Percentiles rank a stretch among this genome's conserved stretches.
Evolutionary conservation across 2,888 invertebrate genomes (phyloP).

Genomic region (Scaptomyza cyrtandrae): DNA sequence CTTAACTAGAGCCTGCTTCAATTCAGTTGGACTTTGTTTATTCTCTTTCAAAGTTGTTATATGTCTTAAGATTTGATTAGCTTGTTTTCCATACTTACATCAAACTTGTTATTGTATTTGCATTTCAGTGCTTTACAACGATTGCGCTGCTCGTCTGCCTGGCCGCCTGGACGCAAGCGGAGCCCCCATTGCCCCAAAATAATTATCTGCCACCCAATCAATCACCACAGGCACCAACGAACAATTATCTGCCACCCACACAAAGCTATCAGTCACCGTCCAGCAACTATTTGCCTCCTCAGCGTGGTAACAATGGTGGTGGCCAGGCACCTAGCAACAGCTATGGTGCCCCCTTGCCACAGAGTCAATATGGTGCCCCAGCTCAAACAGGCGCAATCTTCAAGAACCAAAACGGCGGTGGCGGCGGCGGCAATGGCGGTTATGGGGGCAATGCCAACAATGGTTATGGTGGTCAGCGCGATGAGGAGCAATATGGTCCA

Average conservation of each 20-base stretch:
- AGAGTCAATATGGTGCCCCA: conserved; percentile 86
- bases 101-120: background rate
- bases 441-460: conserved; percentile 55
- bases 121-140: conserved; percentile 81
- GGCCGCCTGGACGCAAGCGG: conserved; percentile 81
- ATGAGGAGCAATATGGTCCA: conserved; percentile 86
- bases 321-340: conserved; percentile 76
- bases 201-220: conserved; percentile 85
- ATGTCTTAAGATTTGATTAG: too few relatives aligned
- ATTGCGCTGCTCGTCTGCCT: conserved; percentile 82
- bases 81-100: background rate
- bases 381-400: conserved; percentile 85
- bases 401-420: conserved; percentile 78
- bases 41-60: too few relatives aligned
- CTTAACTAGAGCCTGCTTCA: conserved; percentile 10
- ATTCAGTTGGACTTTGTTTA: background rate
- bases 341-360: conserved; percentile 78
- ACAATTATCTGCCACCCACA: conserved; percentile 85
- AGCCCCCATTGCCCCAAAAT: conserved; percentile 84
- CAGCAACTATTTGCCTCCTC: conserved; percentile 85
- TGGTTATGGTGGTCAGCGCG: conserved; percentile 72
- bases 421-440: conserved; percentile 57
- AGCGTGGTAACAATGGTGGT: conserved; percentile 51
- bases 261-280: conserved; percentile 83
- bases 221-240: conserved; percentile 79